Evolutionary conservation across 35 echinoderm and acorn worm genomes (phyloP).

Genomic region (Heliocidaris erythrogramma): DNA sequence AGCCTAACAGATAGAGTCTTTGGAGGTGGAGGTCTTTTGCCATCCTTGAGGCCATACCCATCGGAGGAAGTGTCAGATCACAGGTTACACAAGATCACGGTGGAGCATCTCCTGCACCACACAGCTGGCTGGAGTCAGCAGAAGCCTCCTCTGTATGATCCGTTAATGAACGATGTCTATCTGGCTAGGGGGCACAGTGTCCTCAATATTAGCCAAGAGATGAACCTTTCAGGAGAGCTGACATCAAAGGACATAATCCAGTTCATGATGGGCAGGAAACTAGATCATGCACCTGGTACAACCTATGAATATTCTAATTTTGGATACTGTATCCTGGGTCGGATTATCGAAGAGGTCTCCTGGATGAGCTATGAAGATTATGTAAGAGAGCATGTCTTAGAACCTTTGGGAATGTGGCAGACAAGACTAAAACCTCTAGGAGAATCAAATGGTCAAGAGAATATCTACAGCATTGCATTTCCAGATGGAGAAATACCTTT

Average conservation of each 20-base stretch:
- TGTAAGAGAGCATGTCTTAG: conserved; percentile 67
- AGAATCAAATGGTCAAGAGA: not conserved
- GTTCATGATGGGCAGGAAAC: conserved; percentile 66
- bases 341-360: conserved; percentile 69
- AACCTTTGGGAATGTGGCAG: conserved; percentile 92
- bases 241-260: conserved; percentile 64
- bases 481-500: conserved; percentile 44
- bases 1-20: conserved; percentile 75
- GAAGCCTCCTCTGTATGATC: conserved; percentile 56
- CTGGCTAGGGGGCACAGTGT: conserved; percentile 82
- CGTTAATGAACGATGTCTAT: conserved; percentile 82
- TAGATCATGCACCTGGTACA: conserved; percentile 72
- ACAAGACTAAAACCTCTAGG: conserved; percentile 55
- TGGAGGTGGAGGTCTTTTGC: conserved; percentile 69
- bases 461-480: conserved; percentile 17
- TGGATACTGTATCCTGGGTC: conserved; percentile 83
- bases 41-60: conserved; percentile 40
- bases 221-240: conserved; percentile 48
- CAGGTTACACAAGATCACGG: conserved; percentile 72
- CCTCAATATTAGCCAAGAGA: conserved; percentile 75
- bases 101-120: conserved; percentile 86
- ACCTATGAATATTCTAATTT: conserved; percentile 92
- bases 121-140: conserved; percentile 76
- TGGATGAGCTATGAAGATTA: conserved; percentile 64
- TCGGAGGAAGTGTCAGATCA: conserved; percentile 53